Conservation (phyloP, 1,140 invertebrate genomes). For the Drosophila rufa region DNA sequence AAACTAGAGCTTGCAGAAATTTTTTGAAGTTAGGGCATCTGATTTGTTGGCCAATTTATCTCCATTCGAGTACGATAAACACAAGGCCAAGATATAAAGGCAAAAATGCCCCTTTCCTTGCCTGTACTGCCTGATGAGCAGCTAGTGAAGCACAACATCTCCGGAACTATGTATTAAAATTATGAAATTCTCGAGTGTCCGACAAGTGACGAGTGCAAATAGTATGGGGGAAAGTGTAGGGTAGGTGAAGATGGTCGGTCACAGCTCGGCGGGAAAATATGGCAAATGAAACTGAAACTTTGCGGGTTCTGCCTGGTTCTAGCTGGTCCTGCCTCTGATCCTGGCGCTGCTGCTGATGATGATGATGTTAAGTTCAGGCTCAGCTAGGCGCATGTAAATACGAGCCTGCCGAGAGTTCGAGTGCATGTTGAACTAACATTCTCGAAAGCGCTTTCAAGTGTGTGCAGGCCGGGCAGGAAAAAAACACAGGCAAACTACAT, state of each 20-base stretch:
- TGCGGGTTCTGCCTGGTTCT: background rate
- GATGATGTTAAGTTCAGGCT: conserved; percentile 48
- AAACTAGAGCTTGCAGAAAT: too few species aligned
- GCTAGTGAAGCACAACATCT: conserved; percentile 36
- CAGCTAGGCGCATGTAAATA: conserved; percentile 72
- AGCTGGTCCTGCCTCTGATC: conserved; percentile 8
- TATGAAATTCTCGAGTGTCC: conserved; percentile 70
- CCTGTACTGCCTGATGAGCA: conserved; percentile 12
- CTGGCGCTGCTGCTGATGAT: conserved; percentile 18
- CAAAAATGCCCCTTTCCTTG: background rate
- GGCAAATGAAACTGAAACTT: conserved; percentile 56
- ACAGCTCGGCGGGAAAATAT: conserved; percentile 27
- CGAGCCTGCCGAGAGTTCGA: conserved; percentile 59
- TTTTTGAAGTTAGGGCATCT: background rate
- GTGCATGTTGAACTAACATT: conserved; percentile 83
- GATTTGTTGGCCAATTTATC: background rate
- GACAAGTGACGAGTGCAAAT: conserved; percentile 24
- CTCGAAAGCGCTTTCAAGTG: conserved; percentile 74
- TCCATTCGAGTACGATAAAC: background rate
- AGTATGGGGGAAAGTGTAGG: background rate
- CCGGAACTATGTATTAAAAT: conserved; percentile 55
- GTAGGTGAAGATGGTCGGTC: conserved; percentile 25
- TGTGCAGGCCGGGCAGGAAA: conserved; percentile 59
- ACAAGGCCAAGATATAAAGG: background rate
- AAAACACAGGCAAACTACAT: conserved; percentile 40